phyloP scores from a whole-genome alignment of 1,140 invertebrate species.

The Drosophila fuyamai region DNA sequence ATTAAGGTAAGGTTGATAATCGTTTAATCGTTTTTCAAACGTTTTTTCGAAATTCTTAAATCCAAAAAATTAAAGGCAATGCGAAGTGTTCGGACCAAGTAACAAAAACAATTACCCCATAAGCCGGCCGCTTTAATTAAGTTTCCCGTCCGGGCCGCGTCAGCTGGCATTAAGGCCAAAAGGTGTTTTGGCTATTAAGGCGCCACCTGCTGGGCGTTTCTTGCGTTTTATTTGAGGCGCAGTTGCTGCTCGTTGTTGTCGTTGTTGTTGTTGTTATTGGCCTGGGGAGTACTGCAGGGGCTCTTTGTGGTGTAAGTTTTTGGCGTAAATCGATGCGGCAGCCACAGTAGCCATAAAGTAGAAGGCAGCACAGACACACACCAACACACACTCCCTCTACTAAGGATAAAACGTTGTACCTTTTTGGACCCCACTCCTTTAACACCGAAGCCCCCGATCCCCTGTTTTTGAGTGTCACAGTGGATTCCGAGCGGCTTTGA shows the following conservation, averaged over 20 bases:
- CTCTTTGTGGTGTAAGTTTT: conserved; percentile 71
- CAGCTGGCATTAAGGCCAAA: conserved; percentile 62
- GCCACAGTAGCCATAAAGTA: conserved; percentile 75
- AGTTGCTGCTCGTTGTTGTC: background rate
- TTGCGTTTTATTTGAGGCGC: conserved; percentile 60
- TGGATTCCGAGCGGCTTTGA: conserved; percentile 73
- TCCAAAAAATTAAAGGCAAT: background rate
- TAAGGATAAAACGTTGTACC: conserved; percentile 19
- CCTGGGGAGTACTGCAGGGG: conserved; percentile 39
- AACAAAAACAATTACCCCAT: background rate
- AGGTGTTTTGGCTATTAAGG: conserved; percentile 42
- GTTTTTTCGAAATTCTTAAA: background rate
- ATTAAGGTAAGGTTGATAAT: no score
- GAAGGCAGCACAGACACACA: conserved; percentile 46
- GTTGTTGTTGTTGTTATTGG: background rate
- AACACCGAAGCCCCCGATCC: background rate
- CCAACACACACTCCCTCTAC: conserved; percentile 2
- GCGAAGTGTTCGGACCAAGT: no score
- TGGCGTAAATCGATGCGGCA: conserved; percentile 79
- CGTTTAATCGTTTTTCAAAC: background rate
- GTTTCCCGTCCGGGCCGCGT: conserved; percentile 53
- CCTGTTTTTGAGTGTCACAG: conserved; percentile 66
- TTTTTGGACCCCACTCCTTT: background rate
- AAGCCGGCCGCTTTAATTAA: conserved; percentile 53
- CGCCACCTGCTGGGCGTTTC: conserved; percentile 62